phyloP scores from a whole-genome alignment of 2,797 vertebrate species.

The Amblyraja radiata region DNA sequence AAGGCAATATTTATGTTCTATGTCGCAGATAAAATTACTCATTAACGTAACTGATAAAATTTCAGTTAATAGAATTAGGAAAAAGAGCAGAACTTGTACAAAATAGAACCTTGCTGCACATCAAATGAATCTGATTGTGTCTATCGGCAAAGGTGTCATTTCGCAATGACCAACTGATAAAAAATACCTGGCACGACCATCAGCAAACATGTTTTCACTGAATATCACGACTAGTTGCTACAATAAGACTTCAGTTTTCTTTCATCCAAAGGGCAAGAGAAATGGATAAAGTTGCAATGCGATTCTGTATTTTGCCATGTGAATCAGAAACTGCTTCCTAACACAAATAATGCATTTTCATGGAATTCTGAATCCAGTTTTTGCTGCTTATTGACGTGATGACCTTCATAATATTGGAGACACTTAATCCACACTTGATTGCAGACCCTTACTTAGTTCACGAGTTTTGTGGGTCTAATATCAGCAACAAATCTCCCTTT shows the following conservation, averaged over 20 bases:
- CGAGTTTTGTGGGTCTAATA: not conserved
- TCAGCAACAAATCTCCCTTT: not conserved
- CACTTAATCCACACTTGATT: not conserved
- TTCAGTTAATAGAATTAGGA: not conserved
- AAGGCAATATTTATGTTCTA: not conserved
- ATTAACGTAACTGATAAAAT: not conserved
- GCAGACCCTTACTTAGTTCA: slow-evolving; percentile 1
- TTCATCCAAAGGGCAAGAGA: not conserved
- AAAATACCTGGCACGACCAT: not conserved
- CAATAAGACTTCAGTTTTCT: slow-evolving; percentile 24
- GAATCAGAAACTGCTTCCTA: not conserved
- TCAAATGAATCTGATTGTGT: not conserved
- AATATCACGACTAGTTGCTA: slow-evolving; percentile 31
- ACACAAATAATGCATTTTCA: slow-evolving; percentile 14
- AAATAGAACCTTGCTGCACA: not conserved
- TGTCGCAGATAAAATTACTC: not conserved
- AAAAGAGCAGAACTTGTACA: slow-evolving; percentile 13
- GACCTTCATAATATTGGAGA: not conserved
- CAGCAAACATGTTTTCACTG: not conserved
- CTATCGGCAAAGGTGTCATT: not conserved
- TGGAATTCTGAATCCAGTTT: slow-evolving; percentile 1
- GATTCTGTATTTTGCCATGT: not conserved
- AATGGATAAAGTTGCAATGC: not conserved
- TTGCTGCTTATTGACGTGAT: not conserved
- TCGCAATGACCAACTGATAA: not conserved